phyloP scores from a whole-genome alignment of 1,140 invertebrate genomes.

The Drosophila bocki region DNA sequence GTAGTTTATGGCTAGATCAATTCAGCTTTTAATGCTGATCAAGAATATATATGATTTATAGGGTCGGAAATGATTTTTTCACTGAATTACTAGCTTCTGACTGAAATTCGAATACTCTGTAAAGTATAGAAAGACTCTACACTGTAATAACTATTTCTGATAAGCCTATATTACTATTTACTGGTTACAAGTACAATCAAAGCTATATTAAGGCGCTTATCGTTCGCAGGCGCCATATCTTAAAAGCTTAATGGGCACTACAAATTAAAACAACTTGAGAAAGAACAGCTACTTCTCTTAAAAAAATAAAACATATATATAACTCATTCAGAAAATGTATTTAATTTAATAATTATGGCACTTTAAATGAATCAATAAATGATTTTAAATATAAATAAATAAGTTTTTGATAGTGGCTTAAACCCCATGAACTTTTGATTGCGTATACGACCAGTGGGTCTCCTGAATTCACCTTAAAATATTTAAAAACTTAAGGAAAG shows the following conservation, averaged over 20 bases:
- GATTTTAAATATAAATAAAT: background rate
- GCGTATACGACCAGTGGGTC: background rate
- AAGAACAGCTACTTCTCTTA: background rate
- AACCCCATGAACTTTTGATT: background rate
- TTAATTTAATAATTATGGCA: background rate
- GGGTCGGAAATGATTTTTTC: no score
- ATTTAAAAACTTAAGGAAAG: no score
- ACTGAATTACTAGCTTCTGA: no score
- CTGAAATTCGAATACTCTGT: no score
- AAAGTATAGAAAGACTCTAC: no score
- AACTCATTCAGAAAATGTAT: background rate
- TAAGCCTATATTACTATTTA: background rate
- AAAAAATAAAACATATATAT: background rate
- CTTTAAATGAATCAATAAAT: background rate
- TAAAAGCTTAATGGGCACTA: constrained; percentile 2
- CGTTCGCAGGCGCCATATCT: background rate
- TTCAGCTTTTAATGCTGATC: no score
- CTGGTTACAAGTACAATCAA: background rate
- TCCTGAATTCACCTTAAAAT: background rate
- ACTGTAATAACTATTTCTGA: background rate
- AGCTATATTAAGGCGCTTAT: background rate
- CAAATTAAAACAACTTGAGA: background rate
- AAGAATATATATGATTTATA: no score
- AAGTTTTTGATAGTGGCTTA: background rate
- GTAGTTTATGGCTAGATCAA: no score